Percentiles rank a stretch among this genome's conserved stretches.
Evolutionary conservation across 2,113 vertebrate genomes (phyloP).

Genomic region (Plecotus auritus): DNA sequence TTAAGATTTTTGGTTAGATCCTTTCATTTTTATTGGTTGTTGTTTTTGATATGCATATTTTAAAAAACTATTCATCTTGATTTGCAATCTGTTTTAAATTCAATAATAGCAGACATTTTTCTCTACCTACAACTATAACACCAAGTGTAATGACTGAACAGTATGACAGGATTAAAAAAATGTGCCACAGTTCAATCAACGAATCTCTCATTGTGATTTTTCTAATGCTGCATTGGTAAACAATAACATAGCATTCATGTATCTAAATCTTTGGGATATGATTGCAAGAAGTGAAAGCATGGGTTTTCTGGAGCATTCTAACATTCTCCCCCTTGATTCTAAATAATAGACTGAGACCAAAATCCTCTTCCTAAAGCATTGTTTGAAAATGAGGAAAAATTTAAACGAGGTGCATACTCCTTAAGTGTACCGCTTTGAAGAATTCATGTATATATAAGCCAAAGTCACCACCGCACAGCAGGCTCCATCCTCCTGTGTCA

Average conservation of each 20-base stretch:
- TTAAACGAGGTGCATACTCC: background rate
- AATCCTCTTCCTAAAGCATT: background rate
- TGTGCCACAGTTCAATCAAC: background rate
- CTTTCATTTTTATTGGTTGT: background rate
- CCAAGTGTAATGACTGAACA: background rate
- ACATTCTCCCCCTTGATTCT: background rate
- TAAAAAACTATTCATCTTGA: background rate
- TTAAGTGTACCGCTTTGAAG: background rate
- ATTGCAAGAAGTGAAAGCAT: background rate
- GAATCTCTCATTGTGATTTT: background rate
- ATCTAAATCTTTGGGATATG: background rate
- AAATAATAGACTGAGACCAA: background rate
- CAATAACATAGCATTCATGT: background rate
- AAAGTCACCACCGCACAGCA: background rate
- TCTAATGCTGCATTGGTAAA: background rate
- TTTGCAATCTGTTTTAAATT: background rate
- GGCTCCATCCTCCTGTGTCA: background rate
- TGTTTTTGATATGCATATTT: background rate
- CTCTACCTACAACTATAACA: background rate
- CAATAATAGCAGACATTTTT: background rate
- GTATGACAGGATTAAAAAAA: background rate
- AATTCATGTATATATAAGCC: background rate
- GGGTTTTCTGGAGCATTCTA: background rate
- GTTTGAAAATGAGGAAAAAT: background rate
- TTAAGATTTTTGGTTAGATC: background rate